Conservation (phyloP, 2,888 invertebrate species). For the Pedicia rivosa region DNA sequence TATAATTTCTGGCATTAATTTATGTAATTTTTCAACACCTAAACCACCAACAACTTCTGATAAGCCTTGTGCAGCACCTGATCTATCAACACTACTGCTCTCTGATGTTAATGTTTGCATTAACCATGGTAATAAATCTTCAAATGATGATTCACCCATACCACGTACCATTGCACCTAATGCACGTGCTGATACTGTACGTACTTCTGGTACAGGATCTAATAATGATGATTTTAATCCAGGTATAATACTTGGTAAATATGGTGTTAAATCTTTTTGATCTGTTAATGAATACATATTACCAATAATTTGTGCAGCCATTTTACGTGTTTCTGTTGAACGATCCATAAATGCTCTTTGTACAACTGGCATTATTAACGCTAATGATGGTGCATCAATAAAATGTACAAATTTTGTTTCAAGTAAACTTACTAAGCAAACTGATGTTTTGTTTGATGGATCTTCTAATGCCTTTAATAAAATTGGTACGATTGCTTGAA, state of each 20-base stretch:
- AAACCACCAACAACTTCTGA: constrained; percentile 94
- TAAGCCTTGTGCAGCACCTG: constrained; percentile 93
- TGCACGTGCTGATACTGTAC: constrained; percentile 90
- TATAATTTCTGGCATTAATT: constrained; percentile 94
- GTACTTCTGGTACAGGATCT: constrained; percentile 96
- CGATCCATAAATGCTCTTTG: constrained; percentile 95
- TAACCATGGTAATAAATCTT: constrained; percentile 93
- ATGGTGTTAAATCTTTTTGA: constrained; percentile 94
- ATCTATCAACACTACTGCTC: constrained; percentile 85
- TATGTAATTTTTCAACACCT: constrained; percentile 86
- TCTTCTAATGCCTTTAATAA: constrained; percentile 85
- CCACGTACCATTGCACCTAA: constrained; percentile 95
- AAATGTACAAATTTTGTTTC: constrained; percentile 98
- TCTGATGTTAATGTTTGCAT: constrained; percentile 96
- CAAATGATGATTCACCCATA: constrained; percentile 92
- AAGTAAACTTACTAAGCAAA: constrained; percentile 82
- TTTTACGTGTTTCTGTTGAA: constrained; percentile 94
- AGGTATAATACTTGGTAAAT: constrained; percentile 90
- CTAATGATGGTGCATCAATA: constrained; percentile 96
- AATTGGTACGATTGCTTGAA: constrained; percentile 81
- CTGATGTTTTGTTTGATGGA: constrained; percentile 87
- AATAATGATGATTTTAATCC: constrained; percentile 88
- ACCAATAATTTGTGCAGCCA: constrained; percentile 99
- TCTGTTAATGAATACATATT: constrained; percentile 99
- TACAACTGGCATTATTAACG: constrained; percentile 98